Percentiles rank a stretch among this genome's conserved stretches.
Evolutionary conservation across 2,888 invertebrate species (phyloP).

Genomic region (Temnothorax ravouxi): DNA sequence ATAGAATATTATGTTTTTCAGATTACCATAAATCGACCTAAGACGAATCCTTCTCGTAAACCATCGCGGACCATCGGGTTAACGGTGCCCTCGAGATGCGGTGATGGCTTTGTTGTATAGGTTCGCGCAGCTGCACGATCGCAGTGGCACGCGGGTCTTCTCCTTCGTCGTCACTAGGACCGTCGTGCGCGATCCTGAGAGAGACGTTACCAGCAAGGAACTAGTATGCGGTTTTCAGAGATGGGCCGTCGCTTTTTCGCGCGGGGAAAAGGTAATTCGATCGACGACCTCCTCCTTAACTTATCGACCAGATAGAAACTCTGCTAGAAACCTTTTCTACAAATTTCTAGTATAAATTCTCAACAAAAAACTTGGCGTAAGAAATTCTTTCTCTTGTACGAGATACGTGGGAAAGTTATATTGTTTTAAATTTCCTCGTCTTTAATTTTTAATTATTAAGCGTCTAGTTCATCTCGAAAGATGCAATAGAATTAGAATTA

Average conservation of each 20-base stretch:
- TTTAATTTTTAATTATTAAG: background rate
- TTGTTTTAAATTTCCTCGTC: background rate
- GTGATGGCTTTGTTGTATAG: slow-evolving; percentile 93
- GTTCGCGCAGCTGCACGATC: slow-evolving; percentile 93
- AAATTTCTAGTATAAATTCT: background rate
- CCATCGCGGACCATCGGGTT: slow-evolving; percentile 65
- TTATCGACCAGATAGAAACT: background rate
- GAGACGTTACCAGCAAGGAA: slow-evolving; percentile 94
- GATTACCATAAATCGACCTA: background rate
- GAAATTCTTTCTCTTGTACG: background rate
- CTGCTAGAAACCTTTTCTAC: background rate
- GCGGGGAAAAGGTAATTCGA: slow-evolving; percentile 90
- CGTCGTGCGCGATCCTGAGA: slow-evolving; percentile 92
- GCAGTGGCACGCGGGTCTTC: slow-evolving; percentile 94
- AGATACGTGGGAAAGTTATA: background rate
- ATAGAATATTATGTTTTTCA: slow-evolving; percentile 24
- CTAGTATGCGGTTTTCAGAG: slow-evolving; percentile 93
- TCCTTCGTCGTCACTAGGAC: slow-evolving; percentile 94
- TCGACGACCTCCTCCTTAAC: background rate
- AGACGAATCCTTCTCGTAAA: slow-evolving; percentile 43
- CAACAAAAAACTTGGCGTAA: background rate
- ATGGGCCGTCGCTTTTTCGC: slow-evolving; percentile 93
- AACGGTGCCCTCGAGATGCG: slow-evolving; percentile 84
- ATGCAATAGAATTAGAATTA: background rate
- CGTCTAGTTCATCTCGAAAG: background rate